Evolutionary conservation across 2,888 invertebrate genomes (phyloP), one percentile per base, ranked within the genome.

Genomic region (Xestoiulus laeticollis): DNA sequence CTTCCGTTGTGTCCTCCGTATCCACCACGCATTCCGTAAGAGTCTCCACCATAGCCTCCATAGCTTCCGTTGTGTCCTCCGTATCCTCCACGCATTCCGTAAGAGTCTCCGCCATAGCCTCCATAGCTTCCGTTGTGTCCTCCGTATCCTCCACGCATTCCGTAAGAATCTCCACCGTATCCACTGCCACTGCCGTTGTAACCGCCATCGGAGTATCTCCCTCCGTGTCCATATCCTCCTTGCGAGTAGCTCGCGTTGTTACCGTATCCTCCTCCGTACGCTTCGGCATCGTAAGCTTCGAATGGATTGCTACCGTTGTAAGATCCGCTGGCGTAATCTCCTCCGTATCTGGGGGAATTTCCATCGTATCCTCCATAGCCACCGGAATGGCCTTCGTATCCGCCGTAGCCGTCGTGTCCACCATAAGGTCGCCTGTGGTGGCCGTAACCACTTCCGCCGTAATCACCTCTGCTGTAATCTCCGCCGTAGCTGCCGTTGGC

Each of bases 291-390:
- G n/a, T 33, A 85, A 32, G 85, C 85, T 38, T 85, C 44, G 85
- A n/a, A 44, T 32, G 38, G 43, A 38, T 44, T 44, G 38, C 44
- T 43, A 0, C 44, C 44, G 16, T 85, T 44, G 85, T 26, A 30
- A 82, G n/a, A 68, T 33, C 32, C 83, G 19, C 84, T 14, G 84
- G 10, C 2, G n/a, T 86, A 19, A 53, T 26, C 44, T 26, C 44
- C 38, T 14, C 19, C 48, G 16, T n/a, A 26, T 26, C 44, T 38
- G 16, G 26, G 19, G 2, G 14, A n/a, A 14, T 38, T 10, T 19
- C 85, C 44, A 85, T 33, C 85, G 12, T 85, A 32, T n/a, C 33
- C 32, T 1, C 32, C 33, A 38, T 85, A 85, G 19, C 85, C 85
- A 53, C 59, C 30, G n/a, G 10, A 19, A 6, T 22, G 38, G 8